Evolutionary conservation across 2,113 vertebrate species (phyloP).

Genomic region (Chaetodon trifascialis): DNA sequence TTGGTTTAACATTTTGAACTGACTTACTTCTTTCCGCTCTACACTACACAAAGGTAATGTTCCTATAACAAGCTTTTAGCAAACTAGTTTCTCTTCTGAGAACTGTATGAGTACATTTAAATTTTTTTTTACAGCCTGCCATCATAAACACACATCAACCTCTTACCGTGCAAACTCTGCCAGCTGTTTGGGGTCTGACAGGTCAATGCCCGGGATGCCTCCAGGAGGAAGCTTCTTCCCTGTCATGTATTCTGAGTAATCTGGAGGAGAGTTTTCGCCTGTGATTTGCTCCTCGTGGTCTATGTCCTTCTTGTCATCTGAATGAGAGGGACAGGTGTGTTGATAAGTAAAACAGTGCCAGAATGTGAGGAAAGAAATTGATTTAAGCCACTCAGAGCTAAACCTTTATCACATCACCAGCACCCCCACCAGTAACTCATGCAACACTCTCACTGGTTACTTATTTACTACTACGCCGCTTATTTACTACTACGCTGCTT

Average conservation of each 20-base stretch:
- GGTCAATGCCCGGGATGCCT: conserved; percentile 97
- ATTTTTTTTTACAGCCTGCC: not conserved
- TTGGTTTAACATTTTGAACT: not conserved
- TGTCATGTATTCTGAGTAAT: conserved; percentile 99
- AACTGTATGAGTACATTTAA: not conserved
- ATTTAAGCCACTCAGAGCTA: not conserved
- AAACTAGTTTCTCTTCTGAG: not conserved
- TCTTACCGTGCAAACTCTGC: conserved; percentile 98
- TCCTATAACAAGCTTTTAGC: not conserved
- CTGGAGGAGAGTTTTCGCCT: conserved; percentile 97
- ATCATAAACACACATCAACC: not conserved
- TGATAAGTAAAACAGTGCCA: not conserved
- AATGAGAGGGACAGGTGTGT: conserved; percentile 35
- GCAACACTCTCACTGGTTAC: not conserved
- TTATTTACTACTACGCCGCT: not conserved
- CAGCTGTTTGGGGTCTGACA: conserved; percentile 98
- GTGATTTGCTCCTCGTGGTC: conserved; percentile 98
- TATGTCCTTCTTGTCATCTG: conserved; percentile 99
- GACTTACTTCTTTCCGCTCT: not conserved
- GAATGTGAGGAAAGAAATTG: not conserved
- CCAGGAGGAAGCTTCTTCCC: conserved; percentile 98
- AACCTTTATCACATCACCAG: not conserved
- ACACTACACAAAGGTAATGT: not conserved
- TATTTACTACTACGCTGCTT: no score
- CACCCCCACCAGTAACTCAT: not conserved